Evolutionary conservation across 1,140 invertebrate species (phyloP), one percentile per base, ranked within the genome.

Genomic region (Zaprionus africanus): DNA sequence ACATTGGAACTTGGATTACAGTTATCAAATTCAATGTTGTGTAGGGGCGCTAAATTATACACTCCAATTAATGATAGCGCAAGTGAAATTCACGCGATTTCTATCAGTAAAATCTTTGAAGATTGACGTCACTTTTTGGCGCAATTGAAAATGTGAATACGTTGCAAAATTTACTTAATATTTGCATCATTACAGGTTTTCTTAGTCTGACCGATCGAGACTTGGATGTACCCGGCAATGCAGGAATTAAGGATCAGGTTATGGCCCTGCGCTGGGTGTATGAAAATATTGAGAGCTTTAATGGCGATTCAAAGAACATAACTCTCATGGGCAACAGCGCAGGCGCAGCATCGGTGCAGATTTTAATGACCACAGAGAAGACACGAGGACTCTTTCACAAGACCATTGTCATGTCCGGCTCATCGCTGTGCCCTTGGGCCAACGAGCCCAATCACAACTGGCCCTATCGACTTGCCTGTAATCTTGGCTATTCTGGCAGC

Each of bases 341-440:
- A 1, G 93, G 93, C 0, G 81, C 72, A 0, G 91, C 83, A 0
- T 91, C 91, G 3, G 68, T 81, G 0, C 79, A 90, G 34, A 65
- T 75, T n/a, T 75, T 92, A 63, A 78, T 90, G 70, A 65, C 73
- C 22, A 91, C 84, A 0, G 78, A 83, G 9, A 79, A 92, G 63
- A 81, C 92, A 2, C 74, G 80, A 93, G 94, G 94, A 24, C 84
- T 95, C 31, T 95, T 95, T 59, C 94, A 95, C 72, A 94, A 94
- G 92, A 94, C 93, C 22, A 95, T 95, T 38, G 87, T 94, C 24
- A 93, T 94, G 81, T 95, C 94, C 54, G 95, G 95, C 0, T 94
- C 93, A 3, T 86, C 93, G 19, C 78, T 94, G 43, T 86, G 93
- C 58, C 90, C 90, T 17, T 91, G 90, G 88, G 88, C 80, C 26